These are phyloP conservation scores for Sisyra nigra DNA, from an alignment of 2,888 invertebrate genomes.

Conservation along the genomic window DNA sequence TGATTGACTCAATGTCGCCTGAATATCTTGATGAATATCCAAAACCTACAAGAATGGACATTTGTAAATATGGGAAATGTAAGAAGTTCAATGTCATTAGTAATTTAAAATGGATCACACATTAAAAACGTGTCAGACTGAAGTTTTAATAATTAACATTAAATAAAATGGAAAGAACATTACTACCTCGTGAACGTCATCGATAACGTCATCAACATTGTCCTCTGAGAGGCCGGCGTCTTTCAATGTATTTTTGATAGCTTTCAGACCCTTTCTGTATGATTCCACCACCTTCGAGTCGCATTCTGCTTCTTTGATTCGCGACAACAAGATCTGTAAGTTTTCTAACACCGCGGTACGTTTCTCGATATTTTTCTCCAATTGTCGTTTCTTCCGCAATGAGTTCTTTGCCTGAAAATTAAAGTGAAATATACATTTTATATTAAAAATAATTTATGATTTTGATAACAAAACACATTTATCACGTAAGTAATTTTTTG, in stretches of 20 bases:
- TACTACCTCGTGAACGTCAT: conserved; percentile 51
- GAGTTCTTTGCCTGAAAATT: conserved; percentile 38
- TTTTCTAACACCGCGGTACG: conserved; percentile 38
- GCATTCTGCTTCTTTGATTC: conserved; percentile 38
- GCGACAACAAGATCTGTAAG: conserved; percentile 37
- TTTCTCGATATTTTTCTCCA: conserved; percentile 36
- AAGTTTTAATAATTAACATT: not conserved
- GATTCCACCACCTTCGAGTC: conserved; percentile 38
- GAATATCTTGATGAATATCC: conserved; percentile 38
- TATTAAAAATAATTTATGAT: too few species aligned
- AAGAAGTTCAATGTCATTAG: not conserved
- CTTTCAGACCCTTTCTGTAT: conserved; percentile 48
- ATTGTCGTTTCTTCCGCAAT: conserved; percentile 41
- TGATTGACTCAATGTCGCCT: conserved; percentile 32
- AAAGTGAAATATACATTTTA: not conserved
- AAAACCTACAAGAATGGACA: conserved; percentile 31
- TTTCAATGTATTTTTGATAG: conserved; percentile 47
- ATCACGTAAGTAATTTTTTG: too few species aligned
- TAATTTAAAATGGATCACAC: conserved; percentile 1
- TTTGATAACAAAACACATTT: too few species aligned
- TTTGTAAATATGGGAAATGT: conserved; percentile 5
- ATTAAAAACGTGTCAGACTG: not conserved
- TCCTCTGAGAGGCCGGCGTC: conserved; percentile 50
- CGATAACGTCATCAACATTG: conserved; percentile 51
- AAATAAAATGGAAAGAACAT: conserved; percentile 3